These are phyloP conservation scores for Dilophus febrilis DNA, from an alignment of 2,888 invertebrate species.

Conservation along the genomic window DNA sequence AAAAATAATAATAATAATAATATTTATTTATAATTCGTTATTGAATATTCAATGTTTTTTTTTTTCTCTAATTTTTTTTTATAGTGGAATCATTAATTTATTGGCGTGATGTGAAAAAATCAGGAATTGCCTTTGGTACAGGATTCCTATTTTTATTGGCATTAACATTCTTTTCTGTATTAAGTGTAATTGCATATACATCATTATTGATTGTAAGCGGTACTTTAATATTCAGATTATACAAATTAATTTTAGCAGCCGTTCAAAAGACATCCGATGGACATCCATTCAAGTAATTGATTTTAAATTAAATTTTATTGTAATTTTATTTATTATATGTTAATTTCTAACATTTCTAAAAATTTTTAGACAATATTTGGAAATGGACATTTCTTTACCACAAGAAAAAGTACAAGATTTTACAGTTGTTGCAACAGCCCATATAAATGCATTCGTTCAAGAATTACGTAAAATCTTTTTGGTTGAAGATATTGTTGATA, in stretches of 20 bases:
- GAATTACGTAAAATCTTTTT: slow-evolving; percentile 87
- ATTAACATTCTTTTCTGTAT: slow-evolving; percentile 86
- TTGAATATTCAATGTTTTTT: too few relatives aligned
- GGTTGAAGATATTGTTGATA: slow-evolving; percentile 92
- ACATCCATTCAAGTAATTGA: slow-evolving; percentile 85
- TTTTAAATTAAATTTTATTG: background rate
- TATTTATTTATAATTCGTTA: too few relatives aligned
- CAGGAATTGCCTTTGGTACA: slow-evolving; percentile 83
- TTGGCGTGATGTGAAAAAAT: slow-evolving; percentile 92
- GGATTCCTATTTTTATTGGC: slow-evolving; percentile 79
- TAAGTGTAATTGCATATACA: slow-evolving; percentile 86
- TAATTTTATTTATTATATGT: background rate
- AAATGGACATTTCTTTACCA: slow-evolving; percentile 71
- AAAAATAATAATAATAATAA: too few relatives aligned
- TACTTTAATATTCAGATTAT: slow-evolving; percentile 87
- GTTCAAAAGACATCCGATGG: slow-evolving; percentile 93
- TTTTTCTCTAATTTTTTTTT: background rate
- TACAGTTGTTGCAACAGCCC: slow-evolving; percentile 71
- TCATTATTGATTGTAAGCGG: slow-evolving; percentile 70
- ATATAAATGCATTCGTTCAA: slow-evolving; percentile 61
- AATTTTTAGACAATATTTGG: slow-evolving; percentile 56
- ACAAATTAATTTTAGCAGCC: slow-evolving; percentile 88
- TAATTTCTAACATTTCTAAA: too few relatives aligned
- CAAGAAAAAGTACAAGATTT: slow-evolving; percentile 83
- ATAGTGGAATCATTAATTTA: slow-evolving; percentile 90